phyloP scores from a whole-genome alignment of 2,797 vertebrate genomes.

The Phrynocephalus vlangalii region DNA sequence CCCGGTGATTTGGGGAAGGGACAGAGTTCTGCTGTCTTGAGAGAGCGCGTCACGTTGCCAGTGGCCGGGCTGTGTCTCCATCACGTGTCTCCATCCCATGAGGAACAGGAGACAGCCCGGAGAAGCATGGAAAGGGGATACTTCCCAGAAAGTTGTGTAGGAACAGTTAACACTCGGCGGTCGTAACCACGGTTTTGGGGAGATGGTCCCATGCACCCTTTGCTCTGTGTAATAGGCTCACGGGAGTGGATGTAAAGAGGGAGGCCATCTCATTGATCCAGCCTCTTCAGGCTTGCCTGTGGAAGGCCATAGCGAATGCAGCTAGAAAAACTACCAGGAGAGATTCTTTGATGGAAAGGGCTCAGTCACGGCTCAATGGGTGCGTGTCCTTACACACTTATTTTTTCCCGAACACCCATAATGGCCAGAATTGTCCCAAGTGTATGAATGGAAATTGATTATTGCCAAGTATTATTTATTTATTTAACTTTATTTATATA shows the following conservation, averaged over 20 bases:
- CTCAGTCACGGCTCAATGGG: neutral
- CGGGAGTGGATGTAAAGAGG: neutral
- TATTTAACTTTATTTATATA: no score
- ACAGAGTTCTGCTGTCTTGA: neutral
- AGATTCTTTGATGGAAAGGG: neutral
- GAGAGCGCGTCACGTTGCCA: neutral
- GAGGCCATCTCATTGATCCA: neutral
- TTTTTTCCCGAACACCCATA: no score
- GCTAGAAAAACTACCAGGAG: neutral
- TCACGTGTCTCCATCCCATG: neutral
- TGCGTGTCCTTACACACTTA: neutral
- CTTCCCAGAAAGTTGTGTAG: neutral
- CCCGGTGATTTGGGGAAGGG: no score
- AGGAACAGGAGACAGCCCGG: neutral
- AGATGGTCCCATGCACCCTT: neutral
- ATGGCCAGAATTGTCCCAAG: neutral
- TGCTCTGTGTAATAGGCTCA: no score
- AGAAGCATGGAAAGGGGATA: neutral
- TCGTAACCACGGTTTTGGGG: neutral
- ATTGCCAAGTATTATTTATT: no score
- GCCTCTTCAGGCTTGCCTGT: neutral
- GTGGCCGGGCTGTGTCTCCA: neutral
- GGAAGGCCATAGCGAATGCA: no score
- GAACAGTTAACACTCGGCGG: neutral
- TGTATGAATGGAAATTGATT: no score